Evolutionary conservation across 2,888 invertebrate genomes (phyloP), one percentile per base, ranked within the genome.

Genomic region (Spicauda simplicius): DNA sequence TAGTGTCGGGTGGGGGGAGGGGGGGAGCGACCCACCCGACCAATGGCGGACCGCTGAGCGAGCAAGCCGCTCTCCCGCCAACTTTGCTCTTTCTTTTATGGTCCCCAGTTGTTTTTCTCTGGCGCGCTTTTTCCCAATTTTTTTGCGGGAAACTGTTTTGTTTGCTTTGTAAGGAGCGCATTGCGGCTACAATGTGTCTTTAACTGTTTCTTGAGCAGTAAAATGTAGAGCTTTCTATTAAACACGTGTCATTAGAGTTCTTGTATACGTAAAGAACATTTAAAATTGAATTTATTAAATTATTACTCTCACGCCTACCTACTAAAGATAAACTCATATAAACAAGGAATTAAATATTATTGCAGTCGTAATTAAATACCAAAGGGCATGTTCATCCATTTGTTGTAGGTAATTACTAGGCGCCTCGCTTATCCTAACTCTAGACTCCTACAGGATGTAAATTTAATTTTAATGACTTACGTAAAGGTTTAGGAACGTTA

Each of bases 31-130:
- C 67, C 71, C 64, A 71, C 75, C 77, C 83, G 81, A 80, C 93
- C 93, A 93, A 93, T 93, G 76, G 88, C 85, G 80, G 74, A 77
- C 71, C 87, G 88, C 89, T 87, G 87, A 89, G 85, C 85, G 84
- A 85, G 89, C 89, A 83, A 80, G 84, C 80, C 84, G 81, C 82
- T 84, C 84, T 81, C 89, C 86, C 87, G 91, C 90, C 88, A 87
- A 91, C 91, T 89, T 86, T 82, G 92, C 92, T 91, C 88, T 91
- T 93, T 93, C 91, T 91, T 92, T 93, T 92, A 93, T 90, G 84
- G 86, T 78, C 83, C 62, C 62, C 19, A 62, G 90, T 89, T 90
- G 90, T 91, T 92, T 91, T 92, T 91, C 90, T 88, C 85, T 83
- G 85, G 86, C 85, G 86, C 83, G 83, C 88, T 91, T 92, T 93